Base-by-base conservation (phyloP, 2,888 invertebrate species). In the Cacoxenus indagator region DNA sequence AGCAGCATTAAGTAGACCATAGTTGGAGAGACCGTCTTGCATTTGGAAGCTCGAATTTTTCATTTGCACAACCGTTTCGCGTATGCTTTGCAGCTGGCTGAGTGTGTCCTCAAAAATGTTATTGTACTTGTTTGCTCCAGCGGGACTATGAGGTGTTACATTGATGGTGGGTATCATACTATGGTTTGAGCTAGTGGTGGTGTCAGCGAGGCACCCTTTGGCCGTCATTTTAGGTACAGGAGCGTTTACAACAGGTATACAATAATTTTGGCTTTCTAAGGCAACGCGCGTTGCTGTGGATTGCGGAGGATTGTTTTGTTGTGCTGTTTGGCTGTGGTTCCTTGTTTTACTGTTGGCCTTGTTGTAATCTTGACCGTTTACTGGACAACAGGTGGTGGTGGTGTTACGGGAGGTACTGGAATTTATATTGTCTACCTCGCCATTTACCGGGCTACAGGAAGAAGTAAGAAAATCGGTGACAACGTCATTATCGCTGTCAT, bases 81-180 rank as follows among this genome's bases (percentile, higher is more conserved):
- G 86, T 69, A 88, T 88, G 65, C 85, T 87, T 72, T 88, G 89
- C 72, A 88, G 73, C 70, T 88, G 88, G 71, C 82, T 87, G 37
- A 88, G 78, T 9, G 88, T 88, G 70, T 88, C 88, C 76, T 89
- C 88, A 70, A 91, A 89, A 74, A 92, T 90, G 68, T 92, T 91
- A 84, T 92, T 92, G 78, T 92, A 91, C 78, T 92, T 92, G 74
- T 91, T 92, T 72, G 95, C 94, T 77, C 91, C 92, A 71, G 95
- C 95, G 11, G 95, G 95, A 75, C 95, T 95, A 88, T 95, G 95
- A 17, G 95, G 95, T 69, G 95, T 95, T 74, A 96, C 95, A 88
- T 95, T 95, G 85, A 96, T 95, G 69, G 93, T 95, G 72, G 95
- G 95, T 85, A 94, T 93, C 86, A 92, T 88, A 70, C 86, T 88